Conservation (phyloP, 2,797 vertebrate genomes). For the Phrynocephalus forsythii region DNA sequence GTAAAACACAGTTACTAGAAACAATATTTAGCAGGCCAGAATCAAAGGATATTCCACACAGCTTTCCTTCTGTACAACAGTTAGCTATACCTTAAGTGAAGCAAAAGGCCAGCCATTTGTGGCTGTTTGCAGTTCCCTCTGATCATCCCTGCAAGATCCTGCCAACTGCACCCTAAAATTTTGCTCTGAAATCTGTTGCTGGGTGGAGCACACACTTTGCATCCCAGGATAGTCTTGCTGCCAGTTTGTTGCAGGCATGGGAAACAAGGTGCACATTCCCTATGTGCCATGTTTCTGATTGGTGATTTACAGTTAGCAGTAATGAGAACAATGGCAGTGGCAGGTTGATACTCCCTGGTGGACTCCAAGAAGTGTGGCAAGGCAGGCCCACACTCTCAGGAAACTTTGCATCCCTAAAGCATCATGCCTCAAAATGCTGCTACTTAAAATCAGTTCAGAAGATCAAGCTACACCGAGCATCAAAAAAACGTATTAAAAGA, state of each 20-base stretch:
- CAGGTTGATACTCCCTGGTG: no score
- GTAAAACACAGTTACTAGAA: not conserved
- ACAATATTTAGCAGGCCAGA: not conserved
- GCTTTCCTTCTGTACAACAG: not conserved
- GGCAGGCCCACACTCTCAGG: no score
- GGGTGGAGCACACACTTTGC: not conserved
- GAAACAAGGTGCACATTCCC: not conserved
- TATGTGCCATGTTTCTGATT: no score
- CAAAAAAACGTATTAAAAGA: no score
- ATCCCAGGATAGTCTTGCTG: not conserved
- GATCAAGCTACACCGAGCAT: not conserved
- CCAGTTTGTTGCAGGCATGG: not conserved
- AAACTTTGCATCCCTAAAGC: no score
- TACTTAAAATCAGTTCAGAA: not conserved
- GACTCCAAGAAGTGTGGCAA: no score
- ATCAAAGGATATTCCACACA: not conserved
- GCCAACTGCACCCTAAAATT: not conserved
- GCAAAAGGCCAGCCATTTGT: not conserved
- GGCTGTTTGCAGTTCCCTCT: not conserved
- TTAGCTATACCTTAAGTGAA: not conserved
- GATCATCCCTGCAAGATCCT: not conserved
- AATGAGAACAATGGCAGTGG: no score
- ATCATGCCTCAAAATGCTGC: not conserved
- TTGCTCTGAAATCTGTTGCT: not conserved
- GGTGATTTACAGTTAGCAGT: no score